Percentiles rank a stretch among this genome's conserved stretches.
Conservation (phyloP, 2,888 invertebrate genomes). For the Sisyra terminalis region DNA sequence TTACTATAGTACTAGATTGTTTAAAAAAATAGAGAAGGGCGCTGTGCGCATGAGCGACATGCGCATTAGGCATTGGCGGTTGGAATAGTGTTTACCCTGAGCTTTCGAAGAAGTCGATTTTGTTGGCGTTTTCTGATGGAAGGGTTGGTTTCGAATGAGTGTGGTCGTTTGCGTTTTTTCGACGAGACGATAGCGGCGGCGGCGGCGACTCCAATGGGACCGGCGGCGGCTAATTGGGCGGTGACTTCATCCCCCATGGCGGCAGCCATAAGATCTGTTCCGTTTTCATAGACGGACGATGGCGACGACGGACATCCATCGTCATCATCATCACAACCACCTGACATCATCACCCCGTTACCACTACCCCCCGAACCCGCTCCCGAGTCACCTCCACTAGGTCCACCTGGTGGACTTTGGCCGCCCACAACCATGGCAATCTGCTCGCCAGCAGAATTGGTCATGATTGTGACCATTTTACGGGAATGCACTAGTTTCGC, state of each 20-base stretch:
- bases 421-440: conserved; percentile 45
- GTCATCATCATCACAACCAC: conserved; percentile 56
- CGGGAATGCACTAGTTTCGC: conserved; percentile 2
- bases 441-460: conserved; percentile 30
- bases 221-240: conserved; percentile 89
- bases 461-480: conserved; percentile 25
- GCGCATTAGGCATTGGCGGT: too few relatives aligned
- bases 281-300: conserved; percentile 62
- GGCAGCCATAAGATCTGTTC: conserved; percentile 65
- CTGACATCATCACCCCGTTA: conserved; percentile 25
- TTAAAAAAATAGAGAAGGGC: too few relatives aligned
- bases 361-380: conserved; percentile 19
- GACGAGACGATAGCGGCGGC: conserved; percentile 93
- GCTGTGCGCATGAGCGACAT: too few relatives aligned
- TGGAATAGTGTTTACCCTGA: conserved; percentile 49
- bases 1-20: too few relatives aligned
- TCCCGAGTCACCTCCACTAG: conserved; percentile 26
- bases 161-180: conserved; percentile 86
- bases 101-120: conserved; percentile 74
- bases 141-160: conserved; percentile 94
- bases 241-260: conserved; percentile 89
- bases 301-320: conserved; percentile 71
- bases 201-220: conserved; percentile 90
- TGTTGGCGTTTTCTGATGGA: conserved; percentile 91
- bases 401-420: conserved; percentile 27